Base-by-base conservation (phyloP, 2,888 invertebrate genomes). In the Magallana nippona region DNA sequence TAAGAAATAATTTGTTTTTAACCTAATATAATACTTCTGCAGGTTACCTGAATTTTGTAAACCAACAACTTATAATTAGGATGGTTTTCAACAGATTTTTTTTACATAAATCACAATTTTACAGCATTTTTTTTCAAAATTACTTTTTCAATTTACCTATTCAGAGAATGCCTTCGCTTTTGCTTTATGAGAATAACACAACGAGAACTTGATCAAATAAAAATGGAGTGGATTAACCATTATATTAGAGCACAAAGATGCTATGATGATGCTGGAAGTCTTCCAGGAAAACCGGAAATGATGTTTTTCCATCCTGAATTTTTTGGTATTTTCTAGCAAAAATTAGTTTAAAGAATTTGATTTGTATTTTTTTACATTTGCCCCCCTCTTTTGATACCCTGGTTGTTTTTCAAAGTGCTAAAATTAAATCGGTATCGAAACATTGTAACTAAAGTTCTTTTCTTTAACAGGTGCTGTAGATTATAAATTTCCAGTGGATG, bases 121-220 rank as follows among this genome's bases (percentile, higher is more conserved):
- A 60, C 8, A 60, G 60, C 1, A 60, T n/a, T n/a, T 60, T 60
- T 60, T 60, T 60, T 19, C 1, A 60, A 15, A 60, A n/a, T 60
- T 17, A 60, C 60, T 15, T 60, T 60, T 60, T 15, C 17, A n/a
- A 60, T 60, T 60, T 60, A 60, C 60, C 60, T n/a, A 60, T 60
- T 60, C 79, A 82, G 84, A 82, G 80, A 84, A 79, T 82, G 58
- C 82, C 56, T 82, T 27, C 78, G 84, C 79, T 84, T 84, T 78
- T 84, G 84, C 79, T 84, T 82, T 58, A 84, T 58, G 22, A 79
- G 78, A 79, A 82, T 84, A 55, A 82, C 82, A 32, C 84, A 84
- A 71, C 78, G 44, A 44, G 84, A 84, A 44, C 82, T 84, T 78
- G 82, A 84, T 79, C 15, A 44, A 15, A 55, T 82, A 44, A 77